Base-by-base conservation (phyloP, 2,888 invertebrate genomes). In the Drosophila pegasa region DNA sequence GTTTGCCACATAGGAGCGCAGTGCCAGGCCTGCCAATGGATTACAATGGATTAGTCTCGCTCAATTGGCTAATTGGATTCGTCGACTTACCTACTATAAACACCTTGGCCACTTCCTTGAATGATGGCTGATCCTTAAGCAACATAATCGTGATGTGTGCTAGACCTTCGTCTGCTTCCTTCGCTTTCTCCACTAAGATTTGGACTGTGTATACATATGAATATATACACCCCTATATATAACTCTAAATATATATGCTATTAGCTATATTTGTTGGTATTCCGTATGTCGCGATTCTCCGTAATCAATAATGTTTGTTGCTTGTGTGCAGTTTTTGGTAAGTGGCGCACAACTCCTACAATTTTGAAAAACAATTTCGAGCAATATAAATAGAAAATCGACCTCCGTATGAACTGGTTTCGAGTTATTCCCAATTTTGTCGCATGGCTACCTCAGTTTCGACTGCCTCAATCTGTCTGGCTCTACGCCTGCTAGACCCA, bases 41-140 rank as follows among this genome's bases (percentile, higher is more conserved):
- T 10, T 25, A n/a, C 1, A 45, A 3, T 16, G 1, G 7, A 47
- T 31, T 18, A 48, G 4, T 33, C 9, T 2, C 5, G 18, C 2
- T 0, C n/a, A 14, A 29, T 9, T n/a, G n/a, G n/a, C 41, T 1
- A 16, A 7, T 1, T 0, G 4, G 1, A 2, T 4, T 4, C 4
- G 0, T n/a, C 45, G 2, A 12, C 76, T 63, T 31, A 80, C 78
- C 78, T 7, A 80, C 71, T 22, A 71, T 55, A 12, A 78, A 73
- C 14, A 77, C 45, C 45, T 77, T 78, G 41, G 71, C 68, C 37
- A 78, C 70, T 35, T 80, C 78, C 12, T 61, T 67, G 2, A 78
- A 37, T 6, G 48, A 20, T n/a, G 74, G 65, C 35, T 80, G 64
- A 57, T 73, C 67, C 45, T 70, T 76, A 4, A 67, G 62, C 62